Conservation (phyloP, 2,888 invertebrate genomes). For the Argynnis bischoffii region DNA sequence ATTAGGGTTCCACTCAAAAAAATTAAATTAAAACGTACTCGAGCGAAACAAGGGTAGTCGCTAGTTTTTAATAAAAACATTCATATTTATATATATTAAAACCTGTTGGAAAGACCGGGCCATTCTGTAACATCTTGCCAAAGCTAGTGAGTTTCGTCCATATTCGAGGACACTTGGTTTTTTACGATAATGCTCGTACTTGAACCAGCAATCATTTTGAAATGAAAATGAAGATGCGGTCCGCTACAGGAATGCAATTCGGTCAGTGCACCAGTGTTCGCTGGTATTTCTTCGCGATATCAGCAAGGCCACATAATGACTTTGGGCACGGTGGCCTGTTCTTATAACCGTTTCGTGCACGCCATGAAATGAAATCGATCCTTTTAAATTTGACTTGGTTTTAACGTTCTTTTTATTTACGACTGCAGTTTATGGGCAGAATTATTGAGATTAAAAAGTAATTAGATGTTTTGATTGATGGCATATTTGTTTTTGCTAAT, state of each 20-base stretch:
- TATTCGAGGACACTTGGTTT: constrained; percentile 9
- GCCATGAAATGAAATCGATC: constrained; percentile 38
- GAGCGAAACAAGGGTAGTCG: no score
- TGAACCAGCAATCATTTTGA: constrained; percentile 19
- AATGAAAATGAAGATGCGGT: constrained; percentile 32
- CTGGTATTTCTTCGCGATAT: constrained; percentile 69
- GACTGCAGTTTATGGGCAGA: neutral
- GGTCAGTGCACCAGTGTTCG: constrained; percentile 46
- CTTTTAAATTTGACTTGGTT: constrained; percentile 31
- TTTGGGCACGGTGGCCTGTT: constrained; percentile 66
- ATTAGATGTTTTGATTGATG: constrained; percentile 2
- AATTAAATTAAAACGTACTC: no score
- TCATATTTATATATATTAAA: neutral
- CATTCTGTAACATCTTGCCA: neutral
- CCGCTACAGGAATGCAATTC: constrained; percentile 34
- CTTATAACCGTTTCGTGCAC: constrained; percentile 41
- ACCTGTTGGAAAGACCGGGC: neutral
- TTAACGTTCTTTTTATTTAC: constrained; percentile 26
- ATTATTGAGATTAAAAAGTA: constrained; percentile 1
- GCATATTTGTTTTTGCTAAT: neutral
- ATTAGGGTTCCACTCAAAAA: no score
- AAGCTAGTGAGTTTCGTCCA: constrained; percentile 1
- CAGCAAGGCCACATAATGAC: constrained; percentile 74
- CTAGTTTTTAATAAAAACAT: no score
- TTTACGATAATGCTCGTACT: neutral